These are phyloP conservation scores for Tyria jacobaeae DNA, from an alignment of 2,888 invertebrate genomes.

Conservation along the genomic window DNA sequence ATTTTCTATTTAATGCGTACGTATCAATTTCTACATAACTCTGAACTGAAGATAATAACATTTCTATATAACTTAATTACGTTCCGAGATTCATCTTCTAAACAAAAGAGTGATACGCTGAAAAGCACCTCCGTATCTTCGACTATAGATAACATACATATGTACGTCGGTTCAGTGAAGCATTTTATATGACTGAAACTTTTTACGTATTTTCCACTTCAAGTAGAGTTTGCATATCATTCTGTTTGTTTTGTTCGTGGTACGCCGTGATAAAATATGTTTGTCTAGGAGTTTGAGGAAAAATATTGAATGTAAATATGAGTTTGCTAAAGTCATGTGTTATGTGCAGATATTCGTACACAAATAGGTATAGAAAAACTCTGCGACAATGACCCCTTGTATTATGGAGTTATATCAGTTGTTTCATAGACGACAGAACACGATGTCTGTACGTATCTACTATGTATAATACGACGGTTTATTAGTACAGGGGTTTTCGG, in stretches of 20 bases:
- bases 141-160: background rate
- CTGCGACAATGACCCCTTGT: no score
- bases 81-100: background rate
- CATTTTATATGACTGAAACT: conserved; percentile 17
- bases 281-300: conserved; percentile 1
- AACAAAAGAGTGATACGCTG: background rate
- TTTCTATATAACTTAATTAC: background rate
- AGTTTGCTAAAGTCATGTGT: background rate
- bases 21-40: no score
- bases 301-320: conserved; percentile 5
- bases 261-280: conserved; percentile 15
- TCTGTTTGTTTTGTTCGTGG: conserved; percentile 13
- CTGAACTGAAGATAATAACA: background rate
- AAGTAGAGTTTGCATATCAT: conserved; percentile 19
- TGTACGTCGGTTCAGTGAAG: conserved; percentile 1
- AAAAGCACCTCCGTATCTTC: background rate
- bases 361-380: no score
- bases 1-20: no score
- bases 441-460: no score
- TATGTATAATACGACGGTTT: no score
- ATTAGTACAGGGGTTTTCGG: no score
- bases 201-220: conserved; percentile 26
- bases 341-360: background rate
- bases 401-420: no score
- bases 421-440: no score